phyloP scores from a whole-genome alignment of 92 coral and sea anemone genomes.

The Anthopleura xanthogrammica region DNA sequence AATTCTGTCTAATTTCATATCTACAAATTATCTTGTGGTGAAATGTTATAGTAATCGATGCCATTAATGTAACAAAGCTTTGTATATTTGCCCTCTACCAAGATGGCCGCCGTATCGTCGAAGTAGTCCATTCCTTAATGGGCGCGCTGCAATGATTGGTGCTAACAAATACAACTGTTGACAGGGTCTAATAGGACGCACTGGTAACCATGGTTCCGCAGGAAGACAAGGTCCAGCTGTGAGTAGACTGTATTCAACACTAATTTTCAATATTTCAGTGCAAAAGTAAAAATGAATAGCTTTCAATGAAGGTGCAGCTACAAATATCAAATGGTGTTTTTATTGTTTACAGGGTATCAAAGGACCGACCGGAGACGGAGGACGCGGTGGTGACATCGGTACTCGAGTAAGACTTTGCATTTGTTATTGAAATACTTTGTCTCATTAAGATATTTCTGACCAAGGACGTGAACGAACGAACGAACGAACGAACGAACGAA shows the following conservation, averaged over 20 bases:
- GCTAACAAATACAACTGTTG: background rate
- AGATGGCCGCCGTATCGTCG: too few relatives aligned
- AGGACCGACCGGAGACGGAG: conserved; percentile 41
- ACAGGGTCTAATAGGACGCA: conserved; percentile 47
- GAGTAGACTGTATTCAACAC: background rate
- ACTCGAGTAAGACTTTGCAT: conserved; percentile 32
- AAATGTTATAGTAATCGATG: too few relatives aligned
- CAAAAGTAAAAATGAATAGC: background rate
- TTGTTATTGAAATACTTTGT: background rate
- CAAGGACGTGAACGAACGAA: too few relatives aligned
- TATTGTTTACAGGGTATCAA: conserved; percentile 16
- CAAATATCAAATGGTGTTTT: background rate
- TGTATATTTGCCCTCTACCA: too few relatives aligned
- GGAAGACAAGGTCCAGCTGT: conserved; percentile 56
- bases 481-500: too few relatives aligned
- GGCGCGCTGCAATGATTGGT: too few relatives aligned
- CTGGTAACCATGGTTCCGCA: conserved; percentile 42
- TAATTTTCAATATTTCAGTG: too few relatives aligned
- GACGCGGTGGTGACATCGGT: conserved; percentile 46
- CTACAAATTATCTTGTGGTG: too few relatives aligned
- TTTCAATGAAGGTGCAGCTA: background rate
- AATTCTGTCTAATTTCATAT: too few relatives aligned
- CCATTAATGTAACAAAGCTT: too few relatives aligned
- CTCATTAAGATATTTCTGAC: too few relatives aligned
- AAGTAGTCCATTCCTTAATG: too few relatives aligned